Evolutionary conservation across 1,140 invertebrate genomes (phyloP), one percentile per base, ranked within the genome.

Genomic region (Drosophila baimaii): DNA sequence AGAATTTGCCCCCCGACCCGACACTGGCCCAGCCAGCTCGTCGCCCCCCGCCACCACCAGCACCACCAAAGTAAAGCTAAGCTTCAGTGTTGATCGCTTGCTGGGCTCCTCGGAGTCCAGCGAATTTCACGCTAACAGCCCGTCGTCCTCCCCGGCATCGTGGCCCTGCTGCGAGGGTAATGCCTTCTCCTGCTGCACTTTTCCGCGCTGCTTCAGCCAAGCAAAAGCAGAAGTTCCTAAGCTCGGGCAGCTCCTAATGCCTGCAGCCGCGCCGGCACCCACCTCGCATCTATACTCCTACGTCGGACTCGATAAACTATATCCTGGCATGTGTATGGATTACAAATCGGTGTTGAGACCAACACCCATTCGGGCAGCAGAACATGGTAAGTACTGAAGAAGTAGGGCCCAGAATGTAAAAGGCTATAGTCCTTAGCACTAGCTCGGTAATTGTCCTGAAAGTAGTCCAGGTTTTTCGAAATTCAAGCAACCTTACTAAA

Each of bases 31-130:
- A 15, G 41, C 44, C 15, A 65, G 49, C 41, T 31, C 43, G 8
- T 49, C 52, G 27, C n/a, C 46, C 7, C 8, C 47, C 35, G 66
- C 27, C 29, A 43, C 25, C 47, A 39, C 59, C 10, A 73, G 61
- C 70, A 51, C 58, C 43, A 91, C 90, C 49, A 88, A 91, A 90
- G 81, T 91, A 56, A 86, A 84, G 76, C 77, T 91, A 12, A 91
- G 90, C 74, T 91, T 91, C 69, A 91, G 90, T 80, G 90, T 91
- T 17, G 90, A 91, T 73, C 81, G 90, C 33, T 63, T 91, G 15
- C 49, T 91, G 27, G 76, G 84, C 65, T 64, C 51, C 29, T 52
- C 72, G 19, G 83, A 86, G 25, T 68, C 80, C 44, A 46, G 23
- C 21, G 64, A 77, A 33, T 55, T 69, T 5, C 37, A 49, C 21